Base-by-base conservation (phyloP, 2,888 invertebrate genomes). In the Drosophila acutilabella region DNA sequence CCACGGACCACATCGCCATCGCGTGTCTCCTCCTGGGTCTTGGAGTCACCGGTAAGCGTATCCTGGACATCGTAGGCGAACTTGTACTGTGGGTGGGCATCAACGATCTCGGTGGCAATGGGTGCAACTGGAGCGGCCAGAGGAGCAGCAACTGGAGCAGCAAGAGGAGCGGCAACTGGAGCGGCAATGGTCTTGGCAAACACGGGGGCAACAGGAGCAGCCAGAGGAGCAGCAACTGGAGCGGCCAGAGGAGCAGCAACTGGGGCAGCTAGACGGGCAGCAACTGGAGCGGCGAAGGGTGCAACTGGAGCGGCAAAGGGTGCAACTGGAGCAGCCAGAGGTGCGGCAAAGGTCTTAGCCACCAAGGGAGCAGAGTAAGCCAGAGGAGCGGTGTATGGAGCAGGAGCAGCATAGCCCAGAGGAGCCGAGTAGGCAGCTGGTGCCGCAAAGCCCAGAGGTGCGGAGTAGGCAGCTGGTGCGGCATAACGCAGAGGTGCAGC, bases 1-100 rank as follows among this genome's bases (percentile, higher is more conserved):
- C 92, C 92, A 65, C 89, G 90, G 0, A 92, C 92, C 7, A 91
- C 78, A 81, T 92, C 92, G 44, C 92, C 92, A 74, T 92, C 90
- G 50, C 92, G 92, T 6, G 89, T 87, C 77, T 92, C 92, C 58
- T 88, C 83, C 71, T 92, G 92, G 40, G 88, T 92, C 87, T 92
- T 92, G 2, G 91, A 90, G 65, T 92, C 92, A 14, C 92, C 92
- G 45, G 92, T 91, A 1, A 91, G 50, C 6, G 86, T 71, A 70
- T 92, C 92, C 64, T 92, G 89, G 13, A 92, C 90, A 73, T 91
- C 91, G 56, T 92, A 92, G 23, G 90, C 89, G 68, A 87, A 92
- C 60, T 86, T 88, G 85, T 92, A 92, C 65, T 91, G 90, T 36
- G 92, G 92, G 64, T 90, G 84, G 38, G 91, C 83, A 68, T 92